Evolutionary conservation across 1,140 invertebrate genomes (phyloP), one percentile per base, ranked within the genome.

Genomic region (Cardiocondyla obscurior): DNA sequence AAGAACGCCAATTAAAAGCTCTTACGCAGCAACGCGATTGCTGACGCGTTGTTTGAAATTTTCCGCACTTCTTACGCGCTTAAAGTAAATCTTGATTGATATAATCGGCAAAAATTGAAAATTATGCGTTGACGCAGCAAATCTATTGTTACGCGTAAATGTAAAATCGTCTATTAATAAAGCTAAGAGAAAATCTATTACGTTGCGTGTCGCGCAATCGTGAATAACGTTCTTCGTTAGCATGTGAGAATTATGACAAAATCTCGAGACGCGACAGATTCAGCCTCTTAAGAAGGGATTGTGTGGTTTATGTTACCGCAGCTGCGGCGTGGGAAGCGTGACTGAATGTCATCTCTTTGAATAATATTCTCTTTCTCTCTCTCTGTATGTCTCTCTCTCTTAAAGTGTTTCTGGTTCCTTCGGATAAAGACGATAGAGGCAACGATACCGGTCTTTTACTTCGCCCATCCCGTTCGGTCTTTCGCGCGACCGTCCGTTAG

Each of bases 311-410:
- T 44, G 2, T n/a, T 16, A 39, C 67, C 46, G n/a, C 64, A 14
- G 55, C 22, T 36, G 42, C 10, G 7, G 6, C 42, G 65, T 16
- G 44, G 8, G 4, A 28, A 53, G 28, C 33, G 28, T 33, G 19
- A 77, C 16, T 55, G 36, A 81, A 87, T 64, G 74, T 87, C 62
- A 46, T n/a, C n/a, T n/a, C n/a, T n/a, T n/a, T n/a, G n/a, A n/a
- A n/a, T n/a, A n/a, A n/a, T n/a, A n/a, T n/a, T 85, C 12, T 46
- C 44, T 46, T 2, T 16, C 44, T 46, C 44, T 46, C 14, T 42
- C 39, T 42, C 39, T 42, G 7, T 42, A 6, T 42, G 7, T 42
- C 39, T 42, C 83, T 77, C 72, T 36, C 58, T 72, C 62, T 14
- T 4, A 49, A 67, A 83, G 65, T 79, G 81, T 86, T 86, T 81